phyloP scores from a whole-genome alignment of 2,888 invertebrate genomes.

The Willowsia nigromaculata region DNA sequence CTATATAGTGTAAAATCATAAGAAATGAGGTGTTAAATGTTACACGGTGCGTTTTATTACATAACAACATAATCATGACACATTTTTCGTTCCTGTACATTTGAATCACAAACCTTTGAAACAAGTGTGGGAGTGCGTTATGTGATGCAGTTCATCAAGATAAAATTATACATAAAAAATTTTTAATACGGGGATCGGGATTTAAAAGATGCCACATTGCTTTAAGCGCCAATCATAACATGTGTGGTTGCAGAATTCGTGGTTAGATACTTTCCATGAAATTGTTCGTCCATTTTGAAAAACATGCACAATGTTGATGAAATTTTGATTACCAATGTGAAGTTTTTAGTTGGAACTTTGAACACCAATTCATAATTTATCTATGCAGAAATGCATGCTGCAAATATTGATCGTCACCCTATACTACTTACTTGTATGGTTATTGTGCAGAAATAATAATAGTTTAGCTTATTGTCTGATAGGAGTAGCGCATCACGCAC shows the following conservation, averaged over 20 bases:
- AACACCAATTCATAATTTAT: too few species aligned
- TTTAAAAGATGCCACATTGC: too few species aligned
- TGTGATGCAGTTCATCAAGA: too few species aligned
- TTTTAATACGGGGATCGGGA: too few species aligned
- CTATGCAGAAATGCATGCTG: not conserved
- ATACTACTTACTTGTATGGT: not conserved
- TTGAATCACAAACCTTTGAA: too few species aligned
- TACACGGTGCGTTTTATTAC: constrained; percentile 34
- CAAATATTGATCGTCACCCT: constrained; percentile 27
- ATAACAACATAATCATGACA: not conserved
- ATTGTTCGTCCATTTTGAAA: too few species aligned
- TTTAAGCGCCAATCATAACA: not conserved
- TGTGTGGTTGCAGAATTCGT: not conserved
- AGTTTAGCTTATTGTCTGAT: constrained; percentile 16
- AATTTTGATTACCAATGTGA: too few species aligned
- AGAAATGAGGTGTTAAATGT: not conserved
- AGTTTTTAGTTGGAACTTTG: too few species aligned
- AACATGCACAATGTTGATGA: too few species aligned
- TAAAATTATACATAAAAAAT: too few species aligned
- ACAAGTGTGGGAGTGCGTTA: too few species aligned
- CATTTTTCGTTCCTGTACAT: too few species aligned
- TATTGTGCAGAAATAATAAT: constrained; percentile 38
- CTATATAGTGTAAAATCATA: not conserved
- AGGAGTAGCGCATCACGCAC: constrained; percentile 55
- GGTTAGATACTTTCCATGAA: constrained; percentile 13